A percentile compares a stretch with the other conserved stretches of the same genome.
Evolutionary conservation across 2,797 vertebrate genomes (phyloP).

Genomic region (Tympanoctomys barrerae): DNA sequence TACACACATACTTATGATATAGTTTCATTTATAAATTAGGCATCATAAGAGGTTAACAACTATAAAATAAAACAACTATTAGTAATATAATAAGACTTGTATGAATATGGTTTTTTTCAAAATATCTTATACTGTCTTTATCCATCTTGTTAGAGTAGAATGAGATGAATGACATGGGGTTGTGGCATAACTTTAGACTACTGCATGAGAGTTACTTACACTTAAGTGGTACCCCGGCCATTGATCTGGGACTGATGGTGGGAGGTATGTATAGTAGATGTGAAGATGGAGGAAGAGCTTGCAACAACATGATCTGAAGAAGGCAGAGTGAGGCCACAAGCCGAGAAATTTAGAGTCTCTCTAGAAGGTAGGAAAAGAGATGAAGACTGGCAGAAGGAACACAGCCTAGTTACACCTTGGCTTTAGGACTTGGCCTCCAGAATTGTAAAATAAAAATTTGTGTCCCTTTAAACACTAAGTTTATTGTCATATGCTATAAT

Average conservation of each 20-base stretch:
- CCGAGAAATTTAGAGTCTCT: not conserved
- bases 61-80: not conserved
- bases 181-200: too few relatives aligned
- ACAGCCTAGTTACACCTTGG: not conserved
- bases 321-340: not conserved
- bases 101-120: not conserved
- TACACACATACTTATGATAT: too few relatives aligned
- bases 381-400: not conserved
- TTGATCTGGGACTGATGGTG: not conserved
- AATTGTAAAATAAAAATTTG: not conserved
- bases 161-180: not conserved
- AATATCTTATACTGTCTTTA: too few relatives aligned
- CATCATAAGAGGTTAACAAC: not conserved
- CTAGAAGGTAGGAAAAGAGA: not conserved
- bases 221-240: not conserved
- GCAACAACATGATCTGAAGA: not conserved
- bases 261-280: not conserved
- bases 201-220: too few relatives aligned
- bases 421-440: slow-evolving; percentile 8
- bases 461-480: not conserved
- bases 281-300: not conserved
- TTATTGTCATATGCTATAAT: not conserved
- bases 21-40: not conserved
- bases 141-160: too few relatives aligned
- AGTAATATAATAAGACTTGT: too few relatives aligned